Conservation (phyloP, 2,888 invertebrate genomes). For the Polymixis flavicincta region DNA sequence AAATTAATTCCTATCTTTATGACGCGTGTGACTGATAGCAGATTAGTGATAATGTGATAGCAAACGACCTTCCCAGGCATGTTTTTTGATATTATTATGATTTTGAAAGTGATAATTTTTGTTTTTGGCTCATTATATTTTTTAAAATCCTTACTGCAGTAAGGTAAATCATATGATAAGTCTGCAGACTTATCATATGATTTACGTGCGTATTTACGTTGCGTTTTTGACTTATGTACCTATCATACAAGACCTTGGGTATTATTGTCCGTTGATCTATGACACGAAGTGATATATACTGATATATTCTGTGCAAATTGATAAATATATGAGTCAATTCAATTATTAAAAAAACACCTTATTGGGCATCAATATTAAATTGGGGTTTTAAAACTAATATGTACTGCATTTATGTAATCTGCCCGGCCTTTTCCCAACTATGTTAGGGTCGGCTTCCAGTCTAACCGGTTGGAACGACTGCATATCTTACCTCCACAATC, state of each 20-base stretch:
- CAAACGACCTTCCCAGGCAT: conserved; percentile 61
- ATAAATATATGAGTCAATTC: not conserved
- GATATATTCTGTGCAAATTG: not conserved
- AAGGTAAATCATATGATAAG: not conserved
- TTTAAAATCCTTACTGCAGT: conserved; percentile 22
- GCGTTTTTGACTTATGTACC: not conserved
- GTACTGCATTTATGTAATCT: no score
- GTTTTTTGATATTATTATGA: conserved; percentile 33
- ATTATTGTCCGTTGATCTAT: not conserved
- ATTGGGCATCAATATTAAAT: not conserved
- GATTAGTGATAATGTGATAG: conserved; percentile 61
- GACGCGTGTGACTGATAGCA: conserved; percentile 52
- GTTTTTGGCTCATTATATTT: conserved; percentile 15
- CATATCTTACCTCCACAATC: no score
- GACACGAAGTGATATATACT: not conserved
- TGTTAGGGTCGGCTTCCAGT: no score
- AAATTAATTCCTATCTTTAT: conserved; percentile 45
- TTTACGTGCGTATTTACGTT: not conserved
- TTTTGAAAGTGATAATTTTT: conserved; percentile 13
- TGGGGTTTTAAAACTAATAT: not conserved
- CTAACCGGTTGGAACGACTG: no score
- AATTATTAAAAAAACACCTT: not conserved
- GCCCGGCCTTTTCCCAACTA: no score
- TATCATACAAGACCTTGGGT: not conserved
- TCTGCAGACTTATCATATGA: not conserved